A percentile compares a stretch with the other conserved stretches of the same genome.
phyloP scores from a whole-genome alignment of 2,888 invertebrate genomes.

The Drosophila peninsularis region DNA sequence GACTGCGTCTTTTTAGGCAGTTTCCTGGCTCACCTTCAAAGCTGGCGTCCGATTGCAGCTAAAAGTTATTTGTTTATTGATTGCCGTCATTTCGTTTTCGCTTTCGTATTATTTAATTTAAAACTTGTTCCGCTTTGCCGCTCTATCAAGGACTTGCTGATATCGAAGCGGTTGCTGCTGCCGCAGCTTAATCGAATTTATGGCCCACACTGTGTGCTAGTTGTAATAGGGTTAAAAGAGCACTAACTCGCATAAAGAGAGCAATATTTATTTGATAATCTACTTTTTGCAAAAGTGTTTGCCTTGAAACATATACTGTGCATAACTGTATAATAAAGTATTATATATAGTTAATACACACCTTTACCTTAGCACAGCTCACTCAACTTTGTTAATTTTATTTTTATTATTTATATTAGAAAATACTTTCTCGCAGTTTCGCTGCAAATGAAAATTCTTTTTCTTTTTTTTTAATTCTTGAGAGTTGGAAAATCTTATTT shows the following conservation, averaged over 20 bases:
- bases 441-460: neutral
- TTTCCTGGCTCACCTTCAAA: slow-evolving; percentile 53
- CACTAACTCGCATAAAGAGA: neutral
- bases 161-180: slow-evolving; percentile 23
- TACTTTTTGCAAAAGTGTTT: no score
- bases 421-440: slow-evolving; percentile 3
- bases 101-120: slow-evolving; percentile 55
- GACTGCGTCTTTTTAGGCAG: slow-evolving; percentile 43
- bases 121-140: slow-evolving; percentile 26
- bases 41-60: slow-evolving; percentile 38
- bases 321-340: no score
- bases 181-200: slow-evolving; percentile 39
- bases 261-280: neutral
- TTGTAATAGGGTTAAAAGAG: slow-evolving; percentile 28
- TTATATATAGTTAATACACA: no score
- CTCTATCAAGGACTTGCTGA: slow-evolving; percentile 47
- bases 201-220: neutral
- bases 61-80: slow-evolving; percentile 75
- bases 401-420: neutral
- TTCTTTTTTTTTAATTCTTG: slow-evolving; percentile 23
- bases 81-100: slow-evolving; percentile 65
- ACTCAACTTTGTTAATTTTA: neutral
- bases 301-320: no score
- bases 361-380: no score
- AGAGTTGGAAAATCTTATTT: slow-evolving; percentile 48